Evolutionary conservation across 2,888 invertebrate genomes (phyloP).

Genomic region (Emmelina monodactyla): DNA sequence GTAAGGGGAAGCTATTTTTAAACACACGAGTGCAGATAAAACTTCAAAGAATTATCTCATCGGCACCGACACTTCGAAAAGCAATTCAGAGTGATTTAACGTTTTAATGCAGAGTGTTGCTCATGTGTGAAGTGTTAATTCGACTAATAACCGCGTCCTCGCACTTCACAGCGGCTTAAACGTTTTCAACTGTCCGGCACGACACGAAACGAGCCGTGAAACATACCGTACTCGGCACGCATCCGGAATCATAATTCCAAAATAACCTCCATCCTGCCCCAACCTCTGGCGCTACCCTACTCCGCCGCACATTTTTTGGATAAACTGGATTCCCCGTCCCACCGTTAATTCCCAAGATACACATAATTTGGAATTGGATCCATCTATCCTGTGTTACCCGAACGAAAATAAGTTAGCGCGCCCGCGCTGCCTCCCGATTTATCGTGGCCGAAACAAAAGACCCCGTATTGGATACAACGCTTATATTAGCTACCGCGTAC

Average conservation of each 20-base stretch:
- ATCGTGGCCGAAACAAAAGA: slow-evolving; percentile 49
- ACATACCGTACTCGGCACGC: slow-evolving; percentile 54
- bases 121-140: slow-evolving; percentile 8
- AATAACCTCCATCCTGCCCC: slow-evolving; percentile 52
- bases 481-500: too few species aligned
- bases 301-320: slow-evolving; percentile 49
- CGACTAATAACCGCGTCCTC: slow-evolving; percentile 6
- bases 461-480: slow-evolving; percentile 26
- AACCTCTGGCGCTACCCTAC: too few species aligned
- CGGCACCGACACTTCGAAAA: too few species aligned
- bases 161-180: slow-evolving; percentile 28
- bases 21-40: too few species aligned
- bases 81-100: too few species aligned
- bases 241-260: slow-evolving; percentile 67
- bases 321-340: slow-evolving; percentile 62
- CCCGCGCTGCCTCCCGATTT: slow-evolving; percentile 37
- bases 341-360: slow-evolving; percentile 67
- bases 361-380: slow-evolving; percentile 69
- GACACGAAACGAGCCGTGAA: slow-evolving; percentile 60
- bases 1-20: neutral
- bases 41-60: too few species aligned
- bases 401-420: slow-evolving; percentile 59
- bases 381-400: slow-evolving; percentile 61
- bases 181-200: slow-evolving; percentile 46
- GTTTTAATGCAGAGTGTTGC: too few species aligned